These are phyloP conservation scores for Cynopterus sphinx DNA, from an alignment of 2,797 vertebrate genomes.

Conservation along the genomic window DNA sequence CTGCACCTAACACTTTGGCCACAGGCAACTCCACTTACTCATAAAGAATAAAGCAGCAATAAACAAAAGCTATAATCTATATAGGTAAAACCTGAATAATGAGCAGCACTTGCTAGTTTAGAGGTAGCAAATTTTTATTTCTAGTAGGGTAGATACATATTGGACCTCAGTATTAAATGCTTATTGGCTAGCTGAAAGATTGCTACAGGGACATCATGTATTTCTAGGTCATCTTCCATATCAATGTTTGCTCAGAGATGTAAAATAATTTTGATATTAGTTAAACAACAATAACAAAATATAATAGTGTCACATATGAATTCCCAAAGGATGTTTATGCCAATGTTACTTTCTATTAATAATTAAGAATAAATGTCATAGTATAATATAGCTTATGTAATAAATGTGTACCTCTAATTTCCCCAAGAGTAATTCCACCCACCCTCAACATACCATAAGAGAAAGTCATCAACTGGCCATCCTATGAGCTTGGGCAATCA, in stretches of 20 bases:
- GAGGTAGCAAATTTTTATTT: neutral
- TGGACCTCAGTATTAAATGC: neutral
- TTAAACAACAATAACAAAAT: neutral
- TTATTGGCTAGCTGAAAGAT: neutral
- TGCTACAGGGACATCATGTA: neutral
- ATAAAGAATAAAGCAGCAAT: neutral
- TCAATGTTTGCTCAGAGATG: neutral
- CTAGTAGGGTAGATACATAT: neutral
- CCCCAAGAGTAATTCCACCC: neutral
- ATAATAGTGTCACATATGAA: neutral
- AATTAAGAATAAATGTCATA: neutral
- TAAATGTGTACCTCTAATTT: neutral
- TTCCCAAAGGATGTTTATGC: neutral
- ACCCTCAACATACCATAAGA: neutral
- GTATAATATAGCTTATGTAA: neutral
- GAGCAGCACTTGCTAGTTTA: neutral
- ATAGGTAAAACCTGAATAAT: neutral
- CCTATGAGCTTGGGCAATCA: neutral
- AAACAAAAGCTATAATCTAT: neutral
- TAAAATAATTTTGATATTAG: slow-evolving; percentile 5
- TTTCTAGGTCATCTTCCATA: neutral
- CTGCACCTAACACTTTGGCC: neutral
- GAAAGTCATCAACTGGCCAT: neutral
- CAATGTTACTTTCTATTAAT: neutral
- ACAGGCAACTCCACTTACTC: neutral